Base-by-base conservation (phyloP, 2,797 vertebrate genomes). In the Uromys caudimaculatus region DNA sequence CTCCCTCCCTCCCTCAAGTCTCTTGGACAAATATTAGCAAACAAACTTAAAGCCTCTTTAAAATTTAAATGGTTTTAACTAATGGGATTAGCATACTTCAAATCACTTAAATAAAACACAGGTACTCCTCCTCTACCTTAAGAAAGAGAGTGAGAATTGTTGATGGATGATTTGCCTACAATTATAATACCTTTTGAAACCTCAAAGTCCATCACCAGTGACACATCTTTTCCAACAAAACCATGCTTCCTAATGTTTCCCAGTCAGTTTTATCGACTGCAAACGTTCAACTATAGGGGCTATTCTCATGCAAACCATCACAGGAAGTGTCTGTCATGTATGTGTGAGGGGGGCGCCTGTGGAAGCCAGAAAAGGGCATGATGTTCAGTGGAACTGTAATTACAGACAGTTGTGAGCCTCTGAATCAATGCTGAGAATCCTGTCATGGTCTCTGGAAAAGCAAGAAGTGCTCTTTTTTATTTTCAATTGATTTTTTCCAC, bases 11-110 rank as follows among this genome's bases (percentile, higher is more conserved):
- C 98, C 99, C 99, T 97, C 99, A 98, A 97, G 99, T 99, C 97
- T 99, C 99, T 98, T 99, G 99, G 85, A 99, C 99, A 94, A 99
- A 99, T 99, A 99, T 99, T 99, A 99, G 99, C 95, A 99, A 99
- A 98, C 99, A 99, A 98, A 99, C 98, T 99, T 99, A 92, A 99
- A 99, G 98, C 99, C 99, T 50, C 99, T 98, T 98, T 99, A 99
- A 6, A 99, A 99, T 97, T 99, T 99, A 99, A 98, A 82, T 99
- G 98, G n/a, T 99, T 99, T 0, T 99, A 99, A 97, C 99, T 99
- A 98, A 99, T 99, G 0, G 99, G 99, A 98, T 99, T 99, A 95
- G 99, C 99, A 98, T 99, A 50, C 50, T 99, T 98, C 99, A 99
- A 99, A 98, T 99, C 99, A 99, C 97, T 99, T 99, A 91, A 99